These are phyloP conservation scores for Nemotelus nigrinus DNA, from an alignment of 2,888 invertebrate species.

Conservation along the genomic window DNA sequence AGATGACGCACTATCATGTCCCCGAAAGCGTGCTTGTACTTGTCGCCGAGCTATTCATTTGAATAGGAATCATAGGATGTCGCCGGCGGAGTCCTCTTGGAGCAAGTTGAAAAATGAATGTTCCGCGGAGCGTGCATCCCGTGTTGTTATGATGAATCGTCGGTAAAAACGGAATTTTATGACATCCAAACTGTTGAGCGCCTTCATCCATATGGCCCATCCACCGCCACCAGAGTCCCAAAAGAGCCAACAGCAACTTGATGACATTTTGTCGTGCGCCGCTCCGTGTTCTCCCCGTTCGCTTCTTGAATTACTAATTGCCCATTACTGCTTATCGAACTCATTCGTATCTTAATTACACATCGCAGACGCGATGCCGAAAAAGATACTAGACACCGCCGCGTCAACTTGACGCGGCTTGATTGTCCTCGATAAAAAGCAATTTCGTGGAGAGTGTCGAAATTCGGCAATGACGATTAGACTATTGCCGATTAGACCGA, in stretches of 20 bases:
- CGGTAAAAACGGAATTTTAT: too few relatives aligned
- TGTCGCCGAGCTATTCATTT: slow-evolving; percentile 16
- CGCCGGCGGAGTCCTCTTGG: not conserved
- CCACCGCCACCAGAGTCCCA: too few relatives aligned
- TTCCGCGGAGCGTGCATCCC: too few relatives aligned
- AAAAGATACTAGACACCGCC: not conserved
- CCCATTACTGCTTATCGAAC: not conserved
- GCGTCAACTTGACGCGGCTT: not conserved
- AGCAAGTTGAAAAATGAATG: too few relatives aligned
- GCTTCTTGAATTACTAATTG: slow-evolving; percentile 10
- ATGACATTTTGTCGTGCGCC: slow-evolving; percentile 1
- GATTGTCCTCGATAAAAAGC: not conserved
- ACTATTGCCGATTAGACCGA: too few relatives aligned
- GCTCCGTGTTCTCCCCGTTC: not conserved
- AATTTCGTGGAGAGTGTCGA: not conserved
- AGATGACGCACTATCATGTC: slow-evolving; percentile 23
- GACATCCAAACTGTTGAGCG: too few relatives aligned
- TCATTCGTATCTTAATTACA: not conserved
- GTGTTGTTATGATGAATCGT: too few relatives aligned
- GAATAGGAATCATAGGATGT: not conserved
- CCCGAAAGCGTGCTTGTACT: not conserved
- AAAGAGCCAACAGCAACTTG: not conserved
- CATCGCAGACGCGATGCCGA: not conserved
- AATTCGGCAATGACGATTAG: not conserved
- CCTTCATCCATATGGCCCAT: too few relatives aligned